Base-by-base conservation (phyloP, 2,888 invertebrate species). In the Drosophila neotestacea region DNA sequence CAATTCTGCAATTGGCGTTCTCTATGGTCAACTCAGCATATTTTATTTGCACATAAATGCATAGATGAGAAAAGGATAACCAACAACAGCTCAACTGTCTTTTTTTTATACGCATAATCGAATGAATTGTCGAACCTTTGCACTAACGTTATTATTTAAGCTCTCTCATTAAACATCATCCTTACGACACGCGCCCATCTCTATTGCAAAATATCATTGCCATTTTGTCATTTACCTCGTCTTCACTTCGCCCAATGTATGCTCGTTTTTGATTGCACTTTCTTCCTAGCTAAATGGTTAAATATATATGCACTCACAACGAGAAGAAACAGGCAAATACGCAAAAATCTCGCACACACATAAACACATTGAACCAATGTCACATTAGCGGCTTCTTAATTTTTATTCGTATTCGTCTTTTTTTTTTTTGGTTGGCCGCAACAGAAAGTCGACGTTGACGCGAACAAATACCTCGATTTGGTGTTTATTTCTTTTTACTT, bases 301-400 rank as follows among this genome's bases (percentile, higher is more conserved):
- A 22, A 22, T 22, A 22, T n/a, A 13, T 38, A 69, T 74, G 60
- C 75, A 74, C 75, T 66, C 38, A 60, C 74, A 70, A 74, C 74
- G 59, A 51, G 9, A 73, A 60, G 28, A 61, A 61, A 66, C 41
- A 60, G 36, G 51, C 34, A 64, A 74, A 60, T 51, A 52, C 30
- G 59, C 47, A 56, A 56, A 36, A 38, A 46, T 13, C 61, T 46
- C 55, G 48, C 32, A 39, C 22, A 54, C 39, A 60, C 28, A 44
- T 10, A 32, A 13, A n/a, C 39, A 42, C 22, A 50, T 22, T 22
- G 54, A 39, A 56, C 30, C 47, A 63, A 63, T 55, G 64, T 39
- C 13, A 69, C 62, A 42, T 44, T 22, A 30, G 55, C 55, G 73
- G 50, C 51, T 46, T 46, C 9, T 39, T 38, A 36, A 44, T 34